Conservation (phyloP, 2,113 vertebrate genomes). For the Pelecanoides urinatrix region DNA sequence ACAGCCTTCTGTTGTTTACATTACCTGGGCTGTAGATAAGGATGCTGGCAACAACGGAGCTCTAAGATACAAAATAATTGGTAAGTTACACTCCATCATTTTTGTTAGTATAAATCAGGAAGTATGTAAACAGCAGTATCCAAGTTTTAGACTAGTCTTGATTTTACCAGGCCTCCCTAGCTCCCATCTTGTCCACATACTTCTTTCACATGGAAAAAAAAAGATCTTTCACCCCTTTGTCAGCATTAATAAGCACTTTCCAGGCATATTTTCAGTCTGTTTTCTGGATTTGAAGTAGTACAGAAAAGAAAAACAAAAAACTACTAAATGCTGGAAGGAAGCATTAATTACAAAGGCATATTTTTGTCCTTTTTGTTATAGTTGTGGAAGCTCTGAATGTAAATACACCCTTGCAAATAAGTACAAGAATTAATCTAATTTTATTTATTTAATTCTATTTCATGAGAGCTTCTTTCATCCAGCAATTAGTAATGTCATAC, state of each 20-base stretch:
- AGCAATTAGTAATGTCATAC: not conserved
- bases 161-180: not conserved
- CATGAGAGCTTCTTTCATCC: not conserved
- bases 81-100: constrained; percentile 64
- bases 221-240: not conserved
- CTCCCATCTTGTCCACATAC: not conserved
- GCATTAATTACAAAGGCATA: not conserved
- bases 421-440: not conserved
- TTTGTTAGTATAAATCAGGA: not conserved
- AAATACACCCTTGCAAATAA: not conserved
- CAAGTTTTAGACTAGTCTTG: not conserved
- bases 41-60: constrained; percentile 83
- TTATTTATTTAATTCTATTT: not conserved
- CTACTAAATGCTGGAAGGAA: not conserved
- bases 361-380: not conserved
- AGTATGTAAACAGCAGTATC: not conserved
- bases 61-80: constrained; percentile 79
- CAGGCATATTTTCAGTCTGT: not conserved
- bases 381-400: not conserved
- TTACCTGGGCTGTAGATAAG: constrained; percentile 77
- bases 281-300: constrained; percentile 1
- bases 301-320: not conserved
- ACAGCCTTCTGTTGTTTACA: constrained; percentile 74
- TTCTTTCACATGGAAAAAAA: not conserved
- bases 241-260: not conserved